A percentile compares a stretch with the other conserved stretches of the same genome.
phyloP scores from a whole-genome alignment of 2,888 invertebrate species.

The Germaria angustata region DNA sequence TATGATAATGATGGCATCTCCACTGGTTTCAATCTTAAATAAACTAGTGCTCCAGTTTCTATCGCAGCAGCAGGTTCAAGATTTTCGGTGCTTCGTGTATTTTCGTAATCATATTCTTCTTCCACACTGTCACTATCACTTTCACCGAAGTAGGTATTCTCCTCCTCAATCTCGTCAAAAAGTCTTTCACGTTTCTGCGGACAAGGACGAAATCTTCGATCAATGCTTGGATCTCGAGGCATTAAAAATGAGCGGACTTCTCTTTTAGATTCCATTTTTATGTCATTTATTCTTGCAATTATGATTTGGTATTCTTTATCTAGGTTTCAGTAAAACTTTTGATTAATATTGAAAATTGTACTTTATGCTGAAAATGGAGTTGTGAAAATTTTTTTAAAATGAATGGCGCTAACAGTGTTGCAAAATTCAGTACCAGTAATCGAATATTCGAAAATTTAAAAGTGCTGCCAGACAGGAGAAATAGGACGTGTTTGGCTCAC shows the following conservation, averaged over 20 bases:
- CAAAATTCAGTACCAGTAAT: neutral
- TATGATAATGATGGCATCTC: conserved; percentile 70
- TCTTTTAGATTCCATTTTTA: conserved; percentile 16
- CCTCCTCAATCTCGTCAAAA: conserved; percentile 50
- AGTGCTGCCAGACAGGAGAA: neutral
- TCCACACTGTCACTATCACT: conserved; percentile 38
- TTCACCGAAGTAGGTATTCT: conserved; percentile 12
- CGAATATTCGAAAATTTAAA: neutral
- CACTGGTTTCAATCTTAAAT: conserved; percentile 77
- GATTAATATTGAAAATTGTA: too few relatives aligned
- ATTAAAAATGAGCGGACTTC: conserved; percentile 52
- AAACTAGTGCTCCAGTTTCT: conserved; percentile 73
- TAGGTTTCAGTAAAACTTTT: neutral
- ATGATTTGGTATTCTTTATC: neutral
- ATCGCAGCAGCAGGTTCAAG: neutral
- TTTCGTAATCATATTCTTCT: conserved; percentile 31
- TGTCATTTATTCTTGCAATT: neutral
- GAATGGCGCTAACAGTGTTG: conserved; percentile 16
- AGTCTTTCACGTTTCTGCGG: conserved; percentile 52
- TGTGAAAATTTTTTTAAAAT: neutral
- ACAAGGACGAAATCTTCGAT: conserved; percentile 52
- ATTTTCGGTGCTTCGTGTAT: conserved; percentile 17
- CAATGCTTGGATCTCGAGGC: conserved; percentile 57
- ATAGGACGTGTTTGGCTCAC: too few relatives aligned
- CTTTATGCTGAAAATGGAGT: too few relatives aligned